Base-by-base conservation (phyloP, 1,140 invertebrate species). In the Formica exsecta region DNA sequence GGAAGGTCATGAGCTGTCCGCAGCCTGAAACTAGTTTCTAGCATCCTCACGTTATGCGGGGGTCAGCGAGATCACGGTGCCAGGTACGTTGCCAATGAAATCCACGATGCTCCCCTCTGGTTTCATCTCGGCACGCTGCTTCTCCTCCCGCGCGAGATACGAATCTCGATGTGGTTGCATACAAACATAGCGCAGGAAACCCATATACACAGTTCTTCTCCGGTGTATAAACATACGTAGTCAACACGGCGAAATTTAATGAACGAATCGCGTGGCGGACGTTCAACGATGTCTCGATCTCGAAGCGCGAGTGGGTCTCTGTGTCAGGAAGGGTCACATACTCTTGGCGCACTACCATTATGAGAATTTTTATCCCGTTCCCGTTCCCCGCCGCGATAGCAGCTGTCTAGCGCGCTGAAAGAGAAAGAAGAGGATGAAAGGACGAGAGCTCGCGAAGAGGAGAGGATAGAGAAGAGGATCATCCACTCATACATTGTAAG, bases 311-410 rank as follows among this genome's bases (percentile, higher is more conserved):
- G 94, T 95, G 94, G 95, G 95, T 95, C 95, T 95, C 90, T 95
- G 94, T 95, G 95, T 95, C 95, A 95, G 89, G 87, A 92, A 93
- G 94, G 94, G 94, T 95, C 94, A 95, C 92, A 93, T 93, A 91
- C 88, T 91, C 89, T 87, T 87, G 19, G 41, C 71, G 73, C 41
- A 61, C 76, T 68, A 84, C 83, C 86, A 85, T 66, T 51, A 79
- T 79, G 90, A 86, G 91, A 92, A 90, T 86, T 90, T 77, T 65
- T 77, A 66, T 44, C 36, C 16, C 29, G 29, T 44, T 61, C 48
- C 62, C 61, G 22, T 41, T 51, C 70, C 44, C 9, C 70, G 57
- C 41, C 48, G 48, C 70, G 77, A 22, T 29, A 16, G 54, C 54
- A 77, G 54, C 64, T 70, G 70, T 44, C 44, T 54, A 71, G 62